A percentile compares a stretch with the other conserved stretches of the same genome.
Conservation (phyloP, 2,888 invertebrate species). For the Bhutanitis thaidina region DNA sequence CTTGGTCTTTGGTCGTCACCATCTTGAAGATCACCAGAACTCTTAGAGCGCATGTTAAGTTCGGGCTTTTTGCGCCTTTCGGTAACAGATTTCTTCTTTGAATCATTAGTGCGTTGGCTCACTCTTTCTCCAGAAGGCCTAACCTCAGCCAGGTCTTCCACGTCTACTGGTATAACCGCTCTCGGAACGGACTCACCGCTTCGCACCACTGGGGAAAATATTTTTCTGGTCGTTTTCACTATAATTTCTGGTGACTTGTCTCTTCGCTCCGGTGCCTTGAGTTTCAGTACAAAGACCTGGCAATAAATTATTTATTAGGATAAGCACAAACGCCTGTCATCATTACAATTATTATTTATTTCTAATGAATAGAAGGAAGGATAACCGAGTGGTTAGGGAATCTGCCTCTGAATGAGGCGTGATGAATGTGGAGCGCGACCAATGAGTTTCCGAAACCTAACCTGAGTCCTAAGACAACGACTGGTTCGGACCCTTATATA, state of each 20-base stretch:
- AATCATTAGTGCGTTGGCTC: slow-evolving; percentile 31
- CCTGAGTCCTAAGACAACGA: too few relatives aligned
- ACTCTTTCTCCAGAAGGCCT: slow-evolving; percentile 38
- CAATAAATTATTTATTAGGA: slow-evolving; percentile 21
- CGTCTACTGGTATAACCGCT: slow-evolving; percentile 70
- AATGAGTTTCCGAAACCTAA: too few relatives aligned
- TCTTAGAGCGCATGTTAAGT: slow-evolving; percentile 42
- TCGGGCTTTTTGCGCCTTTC: slow-evolving; percentile 42
- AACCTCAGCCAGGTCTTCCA: slow-evolving; percentile 63
- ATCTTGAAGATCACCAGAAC: slow-evolving; percentile 60
- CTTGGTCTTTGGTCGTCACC: slow-evolving; percentile 54
- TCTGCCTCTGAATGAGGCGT: too few relatives aligned
- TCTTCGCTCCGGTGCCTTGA: slow-evolving; percentile 61
- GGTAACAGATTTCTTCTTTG: slow-evolving; percentile 35
- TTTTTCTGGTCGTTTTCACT: slow-evolving; percentile 89
- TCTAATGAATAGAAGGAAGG: too few relatives aligned
- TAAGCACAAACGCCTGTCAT: too few relatives aligned
- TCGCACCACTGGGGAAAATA: slow-evolving; percentile 85
- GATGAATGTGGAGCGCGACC: too few relatives aligned
- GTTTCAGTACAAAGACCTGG: slow-evolving; percentile 65
- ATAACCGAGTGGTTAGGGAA: too few relatives aligned
- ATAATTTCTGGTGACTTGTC: slow-evolving; percentile 82
- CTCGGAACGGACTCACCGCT: slow-evolving; percentile 75
- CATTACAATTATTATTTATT: too few relatives aligned
- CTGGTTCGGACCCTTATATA: too few relatives aligned